Evolutionary conservation across 2,797 vertebrate species (phyloP).

Genomic region (Myripristis murdjan): DNA sequence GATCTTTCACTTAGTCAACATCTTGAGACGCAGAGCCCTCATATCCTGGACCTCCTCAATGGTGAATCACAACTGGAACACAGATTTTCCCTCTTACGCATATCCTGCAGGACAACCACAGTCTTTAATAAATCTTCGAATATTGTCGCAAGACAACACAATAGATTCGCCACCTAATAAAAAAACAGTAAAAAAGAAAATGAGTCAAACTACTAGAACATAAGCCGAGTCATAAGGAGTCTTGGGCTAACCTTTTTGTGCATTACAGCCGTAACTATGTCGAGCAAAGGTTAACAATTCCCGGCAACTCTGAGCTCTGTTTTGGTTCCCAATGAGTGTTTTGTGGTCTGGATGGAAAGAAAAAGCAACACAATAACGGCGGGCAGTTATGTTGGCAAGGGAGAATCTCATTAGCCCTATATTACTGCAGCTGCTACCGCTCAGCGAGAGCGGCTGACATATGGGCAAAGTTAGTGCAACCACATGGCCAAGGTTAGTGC

Average conservation of each 20-base stretch:
- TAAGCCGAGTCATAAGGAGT: constrained; percentile 5
- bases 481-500: constrained; percentile 76
- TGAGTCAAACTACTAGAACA: constrained; percentile 60
- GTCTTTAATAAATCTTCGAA: constrained; percentile 38
- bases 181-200: constrained; percentile 18
- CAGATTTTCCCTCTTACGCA: constrained; percentile 61
- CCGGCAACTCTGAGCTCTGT: constrained; percentile 18
- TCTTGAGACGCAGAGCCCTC: constrained; percentile 23
- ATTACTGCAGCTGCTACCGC: constrained; percentile 78
- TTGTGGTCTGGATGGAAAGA: constrained; percentile 60
- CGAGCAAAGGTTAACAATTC: constrained; percentile 21
- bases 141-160: background rate
- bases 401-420: constrained; percentile 72
- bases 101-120: constrained; percentile 43
- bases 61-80: constrained; percentile 60
- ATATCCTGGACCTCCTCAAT: constrained; percentile 35
- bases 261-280: constrained; percentile 9
- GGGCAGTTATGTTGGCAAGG: constrained; percentile 61
- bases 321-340: constrained; percentile 49
- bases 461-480: constrained; percentile 79
- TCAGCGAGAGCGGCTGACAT: constrained; percentile 73
- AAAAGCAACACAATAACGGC: constrained; percentile 55
- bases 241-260: constrained; percentile 7
- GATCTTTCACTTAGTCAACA: constrained; percentile 54
- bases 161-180: constrained; percentile 20